These are phyloP conservation scores for Melikaiella ostensackeni DNA, from an alignment of 2,888 invertebrate genomes.

Conservation along the genomic window DNA sequence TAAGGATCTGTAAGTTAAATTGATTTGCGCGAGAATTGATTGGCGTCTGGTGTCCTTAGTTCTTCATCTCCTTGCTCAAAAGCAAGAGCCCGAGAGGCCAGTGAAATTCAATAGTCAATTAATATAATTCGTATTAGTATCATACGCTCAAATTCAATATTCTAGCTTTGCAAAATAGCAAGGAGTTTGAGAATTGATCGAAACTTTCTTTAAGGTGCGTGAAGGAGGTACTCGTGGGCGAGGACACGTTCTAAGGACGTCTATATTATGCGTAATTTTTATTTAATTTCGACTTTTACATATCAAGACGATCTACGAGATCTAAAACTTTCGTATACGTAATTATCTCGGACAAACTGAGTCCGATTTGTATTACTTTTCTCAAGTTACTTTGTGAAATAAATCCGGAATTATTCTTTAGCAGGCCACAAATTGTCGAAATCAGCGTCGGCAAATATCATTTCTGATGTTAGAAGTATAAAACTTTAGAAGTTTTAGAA, in stretches of 20 bases:
- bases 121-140: no score
- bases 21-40: background rate
- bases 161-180: constrained; percentile 26
- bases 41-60: constrained; percentile 4
- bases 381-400: background rate
- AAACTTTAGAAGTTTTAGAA: no score
- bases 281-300: constrained; percentile 66
- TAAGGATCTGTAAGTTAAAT: background rate
- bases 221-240: constrained; percentile 42
- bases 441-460: background rate
- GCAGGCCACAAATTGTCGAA: background rate
- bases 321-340: constrained; percentile 58
- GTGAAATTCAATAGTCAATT: constrained; percentile 62
- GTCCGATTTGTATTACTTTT: background rate
- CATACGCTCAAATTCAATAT: constrained; percentile 38
- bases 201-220: constrained; percentile 16
- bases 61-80: constrained; percentile 37
- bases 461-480: no score
- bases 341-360: constrained; percentile 11
- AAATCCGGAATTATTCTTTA: background rate
- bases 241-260: constrained; percentile 50
- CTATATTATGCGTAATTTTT: constrained; percentile 1
- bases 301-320: constrained; percentile 71
- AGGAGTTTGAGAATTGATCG: constrained; percentile 22
- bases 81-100: constrained; percentile 48